A percentile compares a stretch with the other conserved stretches of the same genome.
Conservation (phyloP, 2,888 invertebrate species). For the Acleris sparsana region DNA sequence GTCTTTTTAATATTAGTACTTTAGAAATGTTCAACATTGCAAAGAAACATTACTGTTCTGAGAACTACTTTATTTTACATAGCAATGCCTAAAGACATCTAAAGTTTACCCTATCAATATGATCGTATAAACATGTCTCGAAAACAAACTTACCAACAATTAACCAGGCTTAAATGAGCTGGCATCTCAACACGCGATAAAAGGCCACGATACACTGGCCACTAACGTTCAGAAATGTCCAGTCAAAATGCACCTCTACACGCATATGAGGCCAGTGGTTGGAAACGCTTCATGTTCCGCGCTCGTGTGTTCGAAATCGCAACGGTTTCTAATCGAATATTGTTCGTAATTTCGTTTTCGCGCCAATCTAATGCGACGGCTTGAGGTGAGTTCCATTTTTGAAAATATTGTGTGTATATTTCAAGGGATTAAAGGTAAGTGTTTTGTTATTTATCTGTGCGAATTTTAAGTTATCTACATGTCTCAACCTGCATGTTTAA, state of each 20-base stretch:
- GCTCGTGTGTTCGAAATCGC: slow-evolving; percentile 23
- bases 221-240: slow-evolving; percentile 14
- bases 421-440: background rate
- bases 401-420: background rate
- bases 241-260: slow-evolving; percentile 4
- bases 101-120: too few species aligned
- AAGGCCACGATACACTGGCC: slow-evolving; percentile 1
- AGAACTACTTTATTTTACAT: too few species aligned
- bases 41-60: too few species aligned
- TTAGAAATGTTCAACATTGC: too few species aligned
- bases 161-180: background rate
- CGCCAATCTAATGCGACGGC: slow-evolving; percentile 6
- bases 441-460: background rate
- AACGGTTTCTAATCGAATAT: slow-evolving; percentile 14
- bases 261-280: slow-evolving; percentile 24
- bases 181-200: background rate
- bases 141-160: background rate
- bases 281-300: slow-evolving; percentile 15
- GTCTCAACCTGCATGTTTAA: too few species aligned
- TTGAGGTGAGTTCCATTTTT: slow-evolving; percentile 11
- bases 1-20: too few species aligned
- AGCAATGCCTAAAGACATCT: too few species aligned
- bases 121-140: background rate
- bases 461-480: too few species aligned
- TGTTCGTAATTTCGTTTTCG: slow-evolving; percentile 7